A percentile compares a stretch with the other conserved stretches of the same genome.
Conservation (phyloP, 2,888 invertebrate species). For the Drosophila prostipennis region DNA sequence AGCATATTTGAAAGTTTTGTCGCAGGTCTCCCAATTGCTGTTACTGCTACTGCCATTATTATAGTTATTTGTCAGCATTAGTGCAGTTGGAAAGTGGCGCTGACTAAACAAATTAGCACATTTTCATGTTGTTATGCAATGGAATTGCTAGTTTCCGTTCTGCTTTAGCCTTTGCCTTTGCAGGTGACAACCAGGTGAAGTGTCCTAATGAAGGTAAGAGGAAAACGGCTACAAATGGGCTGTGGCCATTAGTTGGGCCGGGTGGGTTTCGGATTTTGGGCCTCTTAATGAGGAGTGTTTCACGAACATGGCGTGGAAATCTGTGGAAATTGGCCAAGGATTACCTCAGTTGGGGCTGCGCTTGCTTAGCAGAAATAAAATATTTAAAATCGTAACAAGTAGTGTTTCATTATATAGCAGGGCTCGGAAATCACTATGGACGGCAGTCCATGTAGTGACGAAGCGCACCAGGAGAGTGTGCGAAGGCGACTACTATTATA, state of each 20-base stretch:
- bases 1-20: constrained; percentile 72
- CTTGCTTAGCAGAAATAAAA: not conserved
- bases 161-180: constrained; percentile 6
- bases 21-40: constrained; percentile 35
- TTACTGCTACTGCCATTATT: constrained; percentile 45
- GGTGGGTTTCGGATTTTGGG: constrained; percentile 8
- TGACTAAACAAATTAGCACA: constrained; percentile 66
- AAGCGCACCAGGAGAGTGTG: too few relatives aligned
- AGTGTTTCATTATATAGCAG: too few relatives aligned
- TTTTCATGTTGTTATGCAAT: constrained; percentile 44
- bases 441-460: too few relatives aligned
- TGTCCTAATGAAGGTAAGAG: constrained; percentile 37
- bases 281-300: not conserved
- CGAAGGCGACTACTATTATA: too few relatives aligned
- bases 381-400: too few relatives aligned
- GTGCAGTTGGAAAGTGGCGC: constrained; percentile 45
- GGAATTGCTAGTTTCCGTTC: constrained; percentile 24
- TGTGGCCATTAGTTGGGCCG: constrained; percentile 20
- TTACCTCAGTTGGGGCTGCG: not conserved
- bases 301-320: constrained; percentile 6
- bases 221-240: constrained; percentile 32
- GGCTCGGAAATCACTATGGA: too few relatives aligned
- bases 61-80: constrained; percentile 55
- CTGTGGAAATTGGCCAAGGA: constrained; percentile 3
- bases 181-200: constrained; percentile 34